Evolutionary conservation across 2,113 vertebrate genomes (phyloP).

Genomic region (Archilochus colubris): DNA sequence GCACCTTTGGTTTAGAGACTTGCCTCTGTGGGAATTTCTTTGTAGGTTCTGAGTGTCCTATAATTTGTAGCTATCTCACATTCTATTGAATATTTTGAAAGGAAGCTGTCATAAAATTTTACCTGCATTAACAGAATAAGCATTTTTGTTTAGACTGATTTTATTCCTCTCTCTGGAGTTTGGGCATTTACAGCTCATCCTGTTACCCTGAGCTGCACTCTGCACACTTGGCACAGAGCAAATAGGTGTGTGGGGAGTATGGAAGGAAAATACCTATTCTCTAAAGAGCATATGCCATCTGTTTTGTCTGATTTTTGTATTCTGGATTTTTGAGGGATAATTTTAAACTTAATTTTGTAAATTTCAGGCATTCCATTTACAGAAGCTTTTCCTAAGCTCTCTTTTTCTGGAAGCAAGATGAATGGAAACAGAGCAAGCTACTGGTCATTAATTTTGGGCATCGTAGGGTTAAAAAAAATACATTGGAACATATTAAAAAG

Average conservation of each 20-base stretch:
- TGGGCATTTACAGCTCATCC: background rate
- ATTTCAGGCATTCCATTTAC: background rate
- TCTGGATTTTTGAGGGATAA: background rate
- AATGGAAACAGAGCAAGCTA: background rate
- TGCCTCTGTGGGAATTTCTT: background rate
- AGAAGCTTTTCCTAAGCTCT: background rate
- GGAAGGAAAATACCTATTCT: background rate
- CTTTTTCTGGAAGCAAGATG: background rate
- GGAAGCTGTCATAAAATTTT: background rate
- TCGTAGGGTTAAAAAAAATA: background rate
- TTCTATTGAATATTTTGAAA: background rate
- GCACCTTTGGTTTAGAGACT: background rate
- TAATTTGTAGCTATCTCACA: background rate
- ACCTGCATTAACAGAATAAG: background rate
- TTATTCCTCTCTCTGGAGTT: background rate
- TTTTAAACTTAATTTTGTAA: background rate
- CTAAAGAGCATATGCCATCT: background rate
- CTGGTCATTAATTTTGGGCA: background rate
- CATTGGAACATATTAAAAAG: background rate
- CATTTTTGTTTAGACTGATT: background rate
- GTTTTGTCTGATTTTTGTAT: background rate
- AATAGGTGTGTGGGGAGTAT: fast-evolving
- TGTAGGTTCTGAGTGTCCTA: background rate
- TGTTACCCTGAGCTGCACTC: fast-evolving
- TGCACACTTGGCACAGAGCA: background rate